phyloP scores from a whole-genome alignment of 2,797 vertebrate species.

The Manis crassicaudata region DNA sequence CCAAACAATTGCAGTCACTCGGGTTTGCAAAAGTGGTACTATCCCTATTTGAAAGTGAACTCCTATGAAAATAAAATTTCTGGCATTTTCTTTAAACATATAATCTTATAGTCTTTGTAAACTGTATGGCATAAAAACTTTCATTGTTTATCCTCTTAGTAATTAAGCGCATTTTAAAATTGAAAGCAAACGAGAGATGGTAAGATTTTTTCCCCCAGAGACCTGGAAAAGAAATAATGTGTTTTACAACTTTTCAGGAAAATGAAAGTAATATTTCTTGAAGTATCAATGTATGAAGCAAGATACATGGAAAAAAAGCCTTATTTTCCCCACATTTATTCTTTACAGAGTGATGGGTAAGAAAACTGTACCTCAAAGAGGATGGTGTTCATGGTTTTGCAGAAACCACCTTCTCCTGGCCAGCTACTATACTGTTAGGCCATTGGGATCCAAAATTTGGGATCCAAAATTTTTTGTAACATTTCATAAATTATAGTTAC shows the following conservation, averaged over 20 bases:
- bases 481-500: slow-evolving; percentile 33
- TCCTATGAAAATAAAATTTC: not conserved
- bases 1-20: not conserved
- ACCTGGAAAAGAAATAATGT: slow-evolving; percentile 36
- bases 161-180: not conserved
- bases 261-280: not conserved
- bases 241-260: not conserved
- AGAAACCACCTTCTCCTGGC: slow-evolving; percentile 1
- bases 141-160: not conserved
- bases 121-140: not conserved
- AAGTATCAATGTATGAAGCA: not conserved
- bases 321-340: not conserved
- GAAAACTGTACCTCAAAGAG: not conserved
- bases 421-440: not conserved
- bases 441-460: not conserved
- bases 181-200: not conserved
- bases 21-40: not conserved
- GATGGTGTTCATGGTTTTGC: not conserved
- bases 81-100: slow-evolving; percentile 26
- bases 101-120: not conserved
- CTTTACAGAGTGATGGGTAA: not conserved
- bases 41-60: not conserved
- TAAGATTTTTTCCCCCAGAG: not conserved
- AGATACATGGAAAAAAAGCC: not conserved
- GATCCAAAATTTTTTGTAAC: not conserved